Evolutionary conservation across 1,140 invertebrate species (phyloP).

Genomic region (Bacillus rossius): DNA sequence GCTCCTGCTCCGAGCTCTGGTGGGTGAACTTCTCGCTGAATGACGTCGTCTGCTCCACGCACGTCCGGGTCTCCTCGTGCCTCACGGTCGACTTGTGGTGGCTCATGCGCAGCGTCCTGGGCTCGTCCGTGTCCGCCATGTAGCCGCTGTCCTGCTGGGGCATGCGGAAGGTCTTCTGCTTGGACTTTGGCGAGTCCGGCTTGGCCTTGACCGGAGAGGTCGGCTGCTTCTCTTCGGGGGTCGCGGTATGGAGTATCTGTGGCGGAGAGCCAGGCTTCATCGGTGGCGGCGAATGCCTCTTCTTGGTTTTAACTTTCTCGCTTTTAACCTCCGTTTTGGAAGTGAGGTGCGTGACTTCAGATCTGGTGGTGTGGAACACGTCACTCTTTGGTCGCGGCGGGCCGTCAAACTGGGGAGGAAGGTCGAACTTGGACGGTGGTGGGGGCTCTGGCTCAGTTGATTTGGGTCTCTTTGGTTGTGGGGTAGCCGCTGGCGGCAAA

Average conservation of each 20-base stretch:
- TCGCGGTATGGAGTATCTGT: slow-evolving; percentile 42
- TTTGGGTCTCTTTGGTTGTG: slow-evolving; percentile 40
- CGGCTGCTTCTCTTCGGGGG: slow-evolving; percentile 18
- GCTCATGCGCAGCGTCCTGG: slow-evolving; percentile 19
- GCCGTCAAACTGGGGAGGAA: slow-evolving; percentile 44
- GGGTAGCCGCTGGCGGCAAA: slow-evolving; percentile 42
- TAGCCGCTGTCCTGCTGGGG: slow-evolving; percentile 56
- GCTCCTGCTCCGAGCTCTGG: background rate
- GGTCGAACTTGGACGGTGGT: slow-evolving; percentile 53
- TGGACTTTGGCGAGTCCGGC: slow-evolving; percentile 52
- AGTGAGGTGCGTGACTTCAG: slow-evolving; percentile 13
- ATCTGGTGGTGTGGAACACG: slow-evolving; percentile 9
- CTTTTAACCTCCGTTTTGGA: slow-evolving; percentile 18
- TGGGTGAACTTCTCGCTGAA: background rate
- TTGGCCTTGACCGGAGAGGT: slow-evolving; percentile 31
- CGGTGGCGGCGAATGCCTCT: slow-evolving; percentile 29
- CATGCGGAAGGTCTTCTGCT: slow-evolving; percentile 41
- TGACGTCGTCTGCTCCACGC: background rate
- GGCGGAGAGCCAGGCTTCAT: slow-evolving; percentile 50
- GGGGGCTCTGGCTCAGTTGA: slow-evolving; percentile 51
- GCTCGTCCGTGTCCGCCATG: slow-evolving; percentile 66
- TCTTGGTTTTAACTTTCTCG: slow-evolving; percentile 21
- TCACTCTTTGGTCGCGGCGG: slow-evolving; percentile 43
- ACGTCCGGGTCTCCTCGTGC: slow-evolving; percentile 3
- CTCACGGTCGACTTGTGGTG: slow-evolving; percentile 5